phyloP scores from a whole-genome alignment of 2,113 vertebrate genomes.

The Vidua macroura region DNA sequence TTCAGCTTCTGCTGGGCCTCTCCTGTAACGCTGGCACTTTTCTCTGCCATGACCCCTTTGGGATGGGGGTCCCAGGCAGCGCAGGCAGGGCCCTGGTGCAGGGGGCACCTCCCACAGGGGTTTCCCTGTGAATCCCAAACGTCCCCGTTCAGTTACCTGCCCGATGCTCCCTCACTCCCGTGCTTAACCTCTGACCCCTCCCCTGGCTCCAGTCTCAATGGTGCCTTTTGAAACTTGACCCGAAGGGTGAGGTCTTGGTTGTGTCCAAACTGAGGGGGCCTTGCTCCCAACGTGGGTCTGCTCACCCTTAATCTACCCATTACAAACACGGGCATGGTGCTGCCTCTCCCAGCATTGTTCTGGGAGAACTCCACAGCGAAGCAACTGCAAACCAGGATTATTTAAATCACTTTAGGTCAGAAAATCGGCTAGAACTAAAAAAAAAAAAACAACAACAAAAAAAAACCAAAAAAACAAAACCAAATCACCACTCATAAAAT shows the following conservation, averaged over 20 bases:
- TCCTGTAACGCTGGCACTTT: accelerated
- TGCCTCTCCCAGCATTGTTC: neutral
- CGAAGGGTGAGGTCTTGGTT: neutral
- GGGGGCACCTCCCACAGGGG: accelerated
- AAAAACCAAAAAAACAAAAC: neutral
- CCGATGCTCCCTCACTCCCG: neutral
- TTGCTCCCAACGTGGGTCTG: neutral
- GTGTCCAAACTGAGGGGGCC: neutral
- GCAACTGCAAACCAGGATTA: neutral
- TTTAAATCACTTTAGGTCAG: neutral
- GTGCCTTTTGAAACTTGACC: neutral
- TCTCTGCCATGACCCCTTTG: neutral
- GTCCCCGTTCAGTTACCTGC: accelerated
- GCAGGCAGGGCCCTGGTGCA: neutral
- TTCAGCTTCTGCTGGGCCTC: neutral
- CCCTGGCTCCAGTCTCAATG: neutral
- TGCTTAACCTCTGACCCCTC: neutral
- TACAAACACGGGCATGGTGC: neutral
- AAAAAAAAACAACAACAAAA: neutral
- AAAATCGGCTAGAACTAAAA: neutral
- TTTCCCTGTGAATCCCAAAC: neutral
- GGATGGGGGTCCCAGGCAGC: neutral
- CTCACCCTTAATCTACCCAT: neutral
- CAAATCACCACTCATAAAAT: neutral
- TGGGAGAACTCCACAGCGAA: neutral